Conservation (phyloP, 2,888 invertebrate species). For the Ochlodes sylvanus region DNA sequence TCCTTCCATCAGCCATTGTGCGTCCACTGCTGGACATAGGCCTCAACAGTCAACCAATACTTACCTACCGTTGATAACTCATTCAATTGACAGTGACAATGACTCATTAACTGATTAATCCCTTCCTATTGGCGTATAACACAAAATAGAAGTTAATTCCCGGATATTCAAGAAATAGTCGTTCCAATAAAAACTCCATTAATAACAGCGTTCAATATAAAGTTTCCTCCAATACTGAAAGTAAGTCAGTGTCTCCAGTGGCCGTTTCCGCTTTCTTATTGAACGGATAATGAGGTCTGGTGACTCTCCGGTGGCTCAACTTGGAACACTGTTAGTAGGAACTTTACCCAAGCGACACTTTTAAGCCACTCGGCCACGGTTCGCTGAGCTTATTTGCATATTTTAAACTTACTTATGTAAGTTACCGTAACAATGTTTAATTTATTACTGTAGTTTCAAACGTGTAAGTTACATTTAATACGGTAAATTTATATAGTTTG, state of each 20-base stretch:
- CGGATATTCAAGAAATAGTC: not conserved
- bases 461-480: too few species aligned
- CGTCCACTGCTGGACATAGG: too few species aligned
- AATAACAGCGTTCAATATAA: constrained; percentile 13
- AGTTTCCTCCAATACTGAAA: constrained; percentile 23
- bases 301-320: constrained; percentile 16
- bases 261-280: constrained; percentile 29
- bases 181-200: constrained; percentile 6
- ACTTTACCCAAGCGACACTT: constrained; percentile 28
- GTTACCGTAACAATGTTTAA: not conserved
- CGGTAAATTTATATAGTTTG: too few species aligned
- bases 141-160: not conserved
- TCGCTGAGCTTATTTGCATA: constrained; percentile 32
- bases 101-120: too few species aligned
- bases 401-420: constrained; percentile 13
- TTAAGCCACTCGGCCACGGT: constrained; percentile 14
- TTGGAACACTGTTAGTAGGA: constrained; percentile 24
- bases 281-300: constrained; percentile 30
- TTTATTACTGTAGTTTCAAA: not conserved
- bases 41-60: too few species aligned
- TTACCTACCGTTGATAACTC: too few species aligned
- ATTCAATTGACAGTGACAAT: too few species aligned
- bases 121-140: too few species aligned
- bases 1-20: too few species aligned
- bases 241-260: constrained; percentile 25